Conservation (phyloP, 2,113 vertebrate genomes). For the Merops nubicus region DNA sequence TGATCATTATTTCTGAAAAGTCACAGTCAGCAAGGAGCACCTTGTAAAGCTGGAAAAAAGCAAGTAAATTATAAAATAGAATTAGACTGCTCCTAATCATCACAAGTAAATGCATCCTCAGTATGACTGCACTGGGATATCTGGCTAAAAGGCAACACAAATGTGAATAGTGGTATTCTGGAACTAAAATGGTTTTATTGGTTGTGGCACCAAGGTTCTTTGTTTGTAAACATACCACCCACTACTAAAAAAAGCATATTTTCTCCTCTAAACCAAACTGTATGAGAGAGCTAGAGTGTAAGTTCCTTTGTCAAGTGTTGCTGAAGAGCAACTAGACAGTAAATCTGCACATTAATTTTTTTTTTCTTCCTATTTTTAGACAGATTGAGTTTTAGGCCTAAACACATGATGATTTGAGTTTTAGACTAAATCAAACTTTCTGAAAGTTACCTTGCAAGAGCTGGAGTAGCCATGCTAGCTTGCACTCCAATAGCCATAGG, state of each 20-base stretch:
- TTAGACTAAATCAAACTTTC: background rate
- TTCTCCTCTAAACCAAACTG: background rate
- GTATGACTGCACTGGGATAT: background rate
- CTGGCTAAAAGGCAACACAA: background rate
- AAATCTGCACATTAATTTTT: background rate
- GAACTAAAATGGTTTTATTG: background rate
- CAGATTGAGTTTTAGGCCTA: background rate
- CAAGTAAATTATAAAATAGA: background rate
- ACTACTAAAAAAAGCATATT: background rate
- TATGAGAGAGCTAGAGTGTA: background rate
- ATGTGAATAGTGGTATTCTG: background rate
- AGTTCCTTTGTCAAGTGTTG: background rate
- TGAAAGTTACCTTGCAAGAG: constrained; percentile 82
- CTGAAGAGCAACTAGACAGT: background rate
- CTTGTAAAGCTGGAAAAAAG: background rate
- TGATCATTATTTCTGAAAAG: background rate
- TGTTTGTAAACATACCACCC: background rate
- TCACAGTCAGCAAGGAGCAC: background rate
- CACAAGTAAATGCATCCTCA: background rate
- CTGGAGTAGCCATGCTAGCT: constrained; percentile 86
- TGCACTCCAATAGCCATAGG: constrained; percentile 90
- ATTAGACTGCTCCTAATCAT: background rate
- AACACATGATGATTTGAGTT: background rate
- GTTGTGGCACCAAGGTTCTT: background rate
- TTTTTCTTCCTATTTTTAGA: background rate